phyloP scores from a whole-genome alignment of 2,113 vertebrate genomes.

The Dipodomys spectabilis region DNA sequence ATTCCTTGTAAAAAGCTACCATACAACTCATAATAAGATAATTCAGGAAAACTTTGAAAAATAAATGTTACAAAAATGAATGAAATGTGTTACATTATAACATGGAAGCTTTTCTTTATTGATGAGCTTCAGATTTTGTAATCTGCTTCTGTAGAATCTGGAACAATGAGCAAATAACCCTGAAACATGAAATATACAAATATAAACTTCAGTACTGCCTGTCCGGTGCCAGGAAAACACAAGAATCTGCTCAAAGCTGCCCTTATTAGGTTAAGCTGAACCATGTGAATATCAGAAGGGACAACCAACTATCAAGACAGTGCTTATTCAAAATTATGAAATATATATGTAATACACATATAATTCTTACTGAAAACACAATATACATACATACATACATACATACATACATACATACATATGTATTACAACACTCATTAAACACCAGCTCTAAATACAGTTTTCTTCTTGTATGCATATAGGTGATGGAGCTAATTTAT shows the following conservation, averaged over 20 bases:
- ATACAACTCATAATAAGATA: not conserved
- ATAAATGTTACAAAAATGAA: not conserved
- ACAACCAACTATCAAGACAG: not conserved
- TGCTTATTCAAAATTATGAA: not conserved
- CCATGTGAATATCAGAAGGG: not conserved
- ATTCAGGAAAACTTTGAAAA: not conserved
- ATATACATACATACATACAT: too few relatives aligned
- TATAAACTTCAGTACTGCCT: too few relatives aligned
- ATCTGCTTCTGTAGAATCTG: not conserved
- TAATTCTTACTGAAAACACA: too few relatives aligned
- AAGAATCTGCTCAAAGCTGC: too few relatives aligned
- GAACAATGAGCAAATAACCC: not conserved
- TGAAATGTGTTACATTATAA: too few relatives aligned
- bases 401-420: too few relatives aligned
- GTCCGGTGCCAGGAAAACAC: not conserved
- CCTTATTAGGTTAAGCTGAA: rapidly evolving
- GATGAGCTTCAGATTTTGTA: not conserved
- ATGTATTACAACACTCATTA: not conserved
- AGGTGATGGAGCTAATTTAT: not conserved
- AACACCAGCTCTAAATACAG: not conserved
- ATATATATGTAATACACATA: too few relatives aligned
- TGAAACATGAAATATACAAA: not conserved
- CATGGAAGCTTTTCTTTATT: not conserved
- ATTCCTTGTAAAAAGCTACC: not conserved
- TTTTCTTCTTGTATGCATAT: not conserved